Evolutionary conservation across 2,797 vertebrate species (phyloP), one percentile per base, ranked within the genome.

Genomic region (Pseudomugil gertrudae): DNA sequence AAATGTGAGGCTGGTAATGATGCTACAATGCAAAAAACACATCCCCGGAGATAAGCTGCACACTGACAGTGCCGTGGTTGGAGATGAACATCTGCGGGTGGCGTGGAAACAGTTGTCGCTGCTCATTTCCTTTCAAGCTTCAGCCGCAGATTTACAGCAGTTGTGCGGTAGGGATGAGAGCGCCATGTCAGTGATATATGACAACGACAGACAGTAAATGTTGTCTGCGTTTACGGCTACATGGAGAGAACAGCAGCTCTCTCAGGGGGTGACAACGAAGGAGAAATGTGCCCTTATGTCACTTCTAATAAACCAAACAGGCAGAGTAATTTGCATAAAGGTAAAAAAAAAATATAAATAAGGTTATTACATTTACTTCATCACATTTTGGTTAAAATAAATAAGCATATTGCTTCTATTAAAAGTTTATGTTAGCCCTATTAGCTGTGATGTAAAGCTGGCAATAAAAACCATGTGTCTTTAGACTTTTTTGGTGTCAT

Each of bases 71-170:
- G 76, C 70, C 8, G 68, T 3, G 60, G 47, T 30, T 26, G 32
- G 48, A 57, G 73, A 29, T 33, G 32, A 82, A 79, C 84, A 77
- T 83, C 59, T 87, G 85, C 50, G 13, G 61, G 67, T 51, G 43
- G 68, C 6, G 56, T 74, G 76, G 77, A 80, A 85, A 69, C 82
- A 69, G 70, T 82, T 38, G 47, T 78, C 68, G 43, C 78, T 0
- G 63, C 78, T 70, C 23, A 32, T 74, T 84, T 85, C 67, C 80
- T 72, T 38, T 81, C 67, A 47, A 50, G 51, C 50, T 21, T 66
- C 30, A 33, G 74, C 77, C 11, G 17, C 81, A 84, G 86, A 90
- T 90, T 87, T 88, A 88, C 76, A n/a, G 78, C 81, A 9, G 66
- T 52, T 78, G 84, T 81, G 74, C 69, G 29, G 21, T 54, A 14